These are phyloP conservation scores for Lithobates sylvaticus DNA, from an alignment of 2,797 vertebrate genomes.

Conservation along the genomic window DNA sequence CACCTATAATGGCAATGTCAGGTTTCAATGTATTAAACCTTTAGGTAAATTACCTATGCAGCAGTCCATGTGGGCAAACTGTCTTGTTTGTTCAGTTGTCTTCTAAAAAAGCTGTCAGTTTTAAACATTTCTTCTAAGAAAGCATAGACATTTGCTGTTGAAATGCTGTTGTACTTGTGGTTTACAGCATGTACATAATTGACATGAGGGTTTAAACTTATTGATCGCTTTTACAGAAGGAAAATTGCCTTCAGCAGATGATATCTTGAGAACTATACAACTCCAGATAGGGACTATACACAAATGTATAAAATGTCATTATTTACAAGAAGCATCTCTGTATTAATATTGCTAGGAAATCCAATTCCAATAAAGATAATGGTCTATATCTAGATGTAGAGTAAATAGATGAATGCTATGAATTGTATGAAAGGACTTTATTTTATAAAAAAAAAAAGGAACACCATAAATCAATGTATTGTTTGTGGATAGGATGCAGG, in stretches of 20 bases:
- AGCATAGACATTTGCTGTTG: neutral
- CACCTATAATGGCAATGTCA: too few relatives aligned
- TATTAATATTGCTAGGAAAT: constrained; percentile 22
- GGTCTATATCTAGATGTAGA: constrained; percentile 5
- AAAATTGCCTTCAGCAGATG: constrained; percentile 16
- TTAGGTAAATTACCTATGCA: neutral
- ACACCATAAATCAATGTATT: constrained; percentile 17
- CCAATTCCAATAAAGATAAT: constrained; percentile 25
- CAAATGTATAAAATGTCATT: neutral
- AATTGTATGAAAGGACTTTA: neutral
- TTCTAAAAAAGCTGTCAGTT: neutral
- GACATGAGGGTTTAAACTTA: constrained; percentile 14
- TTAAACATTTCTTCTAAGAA: neutral
- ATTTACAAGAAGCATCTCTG: neutral
- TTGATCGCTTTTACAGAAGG: constrained; percentile 5
- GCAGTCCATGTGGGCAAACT: neutral
- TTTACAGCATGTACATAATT: constrained; percentile 18
- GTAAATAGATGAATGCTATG: neutral
- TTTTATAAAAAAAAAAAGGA: neutral
- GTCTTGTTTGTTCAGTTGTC: neutral
- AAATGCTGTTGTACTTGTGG: constrained; percentile 6
- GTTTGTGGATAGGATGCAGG: neutral
- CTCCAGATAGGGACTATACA: neutral
- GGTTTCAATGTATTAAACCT: too few relatives aligned
- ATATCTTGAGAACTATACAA: neutral